Evolutionary conservation across 2,888 invertebrate genomes (phyloP).

Genomic region (Papilio protenor): DNA sequence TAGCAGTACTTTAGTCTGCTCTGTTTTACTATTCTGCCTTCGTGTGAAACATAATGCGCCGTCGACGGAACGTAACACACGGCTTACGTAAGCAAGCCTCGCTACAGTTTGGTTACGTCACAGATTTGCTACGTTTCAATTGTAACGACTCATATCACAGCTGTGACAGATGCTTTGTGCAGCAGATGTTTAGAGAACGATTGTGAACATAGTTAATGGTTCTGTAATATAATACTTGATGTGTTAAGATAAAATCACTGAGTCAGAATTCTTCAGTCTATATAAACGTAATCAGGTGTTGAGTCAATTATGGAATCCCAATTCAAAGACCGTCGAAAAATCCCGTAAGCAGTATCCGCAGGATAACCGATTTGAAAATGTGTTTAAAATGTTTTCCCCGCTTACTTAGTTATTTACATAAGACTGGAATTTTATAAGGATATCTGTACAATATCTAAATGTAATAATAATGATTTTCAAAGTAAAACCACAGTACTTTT

Average conservation of each 20-base stretch:
- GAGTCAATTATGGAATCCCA: background rate
- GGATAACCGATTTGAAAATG: background rate
- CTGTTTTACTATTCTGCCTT: background rate
- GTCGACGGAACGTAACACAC: constrained; percentile 12
- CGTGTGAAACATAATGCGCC: constrained; percentile 15
- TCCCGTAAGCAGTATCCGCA: background rate
- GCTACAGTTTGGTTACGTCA: constrained; percentile 20
- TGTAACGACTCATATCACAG: constrained; percentile 19
- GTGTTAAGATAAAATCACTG: background rate
- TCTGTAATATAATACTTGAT: background rate
- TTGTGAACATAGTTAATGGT: background rate
- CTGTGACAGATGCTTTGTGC: constrained; percentile 22
- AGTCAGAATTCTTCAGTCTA: background rate
- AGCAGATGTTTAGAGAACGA: constrained; percentile 1
- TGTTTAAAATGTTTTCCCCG: background rate
- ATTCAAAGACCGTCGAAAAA: background rate
- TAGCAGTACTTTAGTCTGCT: background rate
- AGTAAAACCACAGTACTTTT: background rate
- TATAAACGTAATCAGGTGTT: background rate
- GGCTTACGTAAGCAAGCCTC: constrained; percentile 11
- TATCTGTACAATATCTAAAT: background rate
- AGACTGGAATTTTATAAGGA: background rate
- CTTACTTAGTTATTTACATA: background rate
- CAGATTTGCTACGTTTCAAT: constrained; percentile 20
- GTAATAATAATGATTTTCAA: background rate